Evolutionary conservation across 2,888 invertebrate genomes (phyloP).

Genomic region (Mythimna loreyi): DNA sequence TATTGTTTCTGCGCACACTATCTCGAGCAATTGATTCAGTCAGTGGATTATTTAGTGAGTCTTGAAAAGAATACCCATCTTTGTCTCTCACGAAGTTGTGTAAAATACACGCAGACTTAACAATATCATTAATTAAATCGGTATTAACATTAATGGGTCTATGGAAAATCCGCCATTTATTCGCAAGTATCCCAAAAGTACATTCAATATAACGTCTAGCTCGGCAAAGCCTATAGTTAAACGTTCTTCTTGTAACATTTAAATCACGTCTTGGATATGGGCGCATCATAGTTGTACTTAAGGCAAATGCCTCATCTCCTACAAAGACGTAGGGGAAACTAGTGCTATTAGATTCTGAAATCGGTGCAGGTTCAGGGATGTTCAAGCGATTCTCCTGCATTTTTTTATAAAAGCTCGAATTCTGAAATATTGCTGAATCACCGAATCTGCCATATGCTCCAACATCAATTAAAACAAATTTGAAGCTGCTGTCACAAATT

Average conservation of each 20-base stretch:
- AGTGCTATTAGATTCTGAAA: constrained; percentile 24
- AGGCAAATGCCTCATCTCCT: constrained; percentile 54
- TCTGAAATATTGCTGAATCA: constrained; percentile 63
- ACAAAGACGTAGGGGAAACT: constrained; percentile 49
- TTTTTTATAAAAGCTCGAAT: constrained; percentile 58
- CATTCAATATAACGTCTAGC: constrained; percentile 43
- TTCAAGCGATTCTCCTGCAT: constrained; percentile 46
- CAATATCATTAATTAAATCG: constrained; percentile 11
- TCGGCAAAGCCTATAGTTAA: constrained; percentile 35
- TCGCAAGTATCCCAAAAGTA: not conserved
- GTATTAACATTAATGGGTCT: constrained; percentile 42
- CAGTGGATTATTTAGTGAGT: constrained; percentile 50
- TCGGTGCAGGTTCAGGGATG: constrained; percentile 42
- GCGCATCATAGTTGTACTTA: constrained; percentile 53
- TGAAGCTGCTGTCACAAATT: constrained; percentile 53
- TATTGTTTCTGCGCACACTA: constrained; percentile 48
- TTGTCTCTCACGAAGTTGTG: constrained; percentile 49
- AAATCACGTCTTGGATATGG: constrained; percentile 53
- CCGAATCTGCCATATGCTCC: constrained; percentile 63
- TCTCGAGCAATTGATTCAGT: no score
- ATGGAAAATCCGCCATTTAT: no score
- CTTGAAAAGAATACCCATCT: constrained; percentile 56
- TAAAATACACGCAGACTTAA: constrained; percentile 56
- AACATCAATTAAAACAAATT: constrained; percentile 54
- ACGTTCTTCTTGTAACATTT: constrained; percentile 36